A percentile compares a stretch with the other conserved stretches of the same genome.
phyloP scores from a whole-genome alignment of 1,140 invertebrate genomes.

The Caenorhabditis remanei region DNA sequence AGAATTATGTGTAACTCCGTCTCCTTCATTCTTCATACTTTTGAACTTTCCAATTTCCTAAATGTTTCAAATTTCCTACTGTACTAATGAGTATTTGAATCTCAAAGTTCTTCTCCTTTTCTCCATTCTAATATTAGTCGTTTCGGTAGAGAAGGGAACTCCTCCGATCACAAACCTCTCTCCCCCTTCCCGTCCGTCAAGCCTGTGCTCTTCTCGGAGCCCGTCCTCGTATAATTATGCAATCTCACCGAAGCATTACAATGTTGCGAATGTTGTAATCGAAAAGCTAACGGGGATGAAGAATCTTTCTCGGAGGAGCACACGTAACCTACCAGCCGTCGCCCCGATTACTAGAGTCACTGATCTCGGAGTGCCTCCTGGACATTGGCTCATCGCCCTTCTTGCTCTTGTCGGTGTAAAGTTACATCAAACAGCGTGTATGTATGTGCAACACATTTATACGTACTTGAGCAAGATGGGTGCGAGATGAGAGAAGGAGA shows the following conservation, averaged over 20 bases:
- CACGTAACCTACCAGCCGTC: slow-evolving; percentile 39
- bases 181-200: background rate
- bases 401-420: slow-evolving; percentile 23
- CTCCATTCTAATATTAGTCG: slow-evolving; percentile 1
- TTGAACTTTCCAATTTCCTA: too few species aligned
- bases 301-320: too few species aligned
- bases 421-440: slow-evolving; percentile 56
- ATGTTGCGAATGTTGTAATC: slow-evolving; percentile 55
- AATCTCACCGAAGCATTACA: slow-evolving; percentile 39
- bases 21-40: too few species aligned
- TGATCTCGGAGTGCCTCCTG: slow-evolving; percentile 50
- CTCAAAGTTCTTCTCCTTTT: slow-evolving; percentile 12
- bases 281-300: background rate
- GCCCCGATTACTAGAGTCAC: slow-evolving; percentile 49
- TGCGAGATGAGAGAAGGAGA: background rate
- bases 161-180: background rate
- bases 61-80: background rate
- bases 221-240: slow-evolving; percentile 39
- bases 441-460: slow-evolving; percentile 56
- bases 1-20: background rate
- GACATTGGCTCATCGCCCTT: slow-evolving; percentile 48
- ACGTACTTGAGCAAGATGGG: slow-evolving; percentile 38
- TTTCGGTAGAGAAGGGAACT: background rate
- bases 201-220: slow-evolving; percentile 22
- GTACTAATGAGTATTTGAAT: background rate